phyloP scores from a whole-genome alignment of 2,113 vertebrate genomes.

The Polyodon spathula region DNA sequence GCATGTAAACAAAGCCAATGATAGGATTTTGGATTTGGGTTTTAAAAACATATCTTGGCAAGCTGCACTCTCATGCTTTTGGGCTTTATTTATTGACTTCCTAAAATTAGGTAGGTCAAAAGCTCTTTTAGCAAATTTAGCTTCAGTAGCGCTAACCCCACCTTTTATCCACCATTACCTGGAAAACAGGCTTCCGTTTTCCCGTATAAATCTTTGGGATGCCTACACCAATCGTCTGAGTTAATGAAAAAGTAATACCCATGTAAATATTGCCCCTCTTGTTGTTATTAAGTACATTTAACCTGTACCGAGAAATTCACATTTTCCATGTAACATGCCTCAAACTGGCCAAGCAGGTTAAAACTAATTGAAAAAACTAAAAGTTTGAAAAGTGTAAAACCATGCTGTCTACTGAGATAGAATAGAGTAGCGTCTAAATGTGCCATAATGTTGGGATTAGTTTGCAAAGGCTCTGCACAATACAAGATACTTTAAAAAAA shows the following conservation, averaged over 20 bases:
- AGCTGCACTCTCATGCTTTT: no score
- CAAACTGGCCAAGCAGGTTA: neutral
- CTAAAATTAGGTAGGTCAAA: neutral
- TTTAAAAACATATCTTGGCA: no score
- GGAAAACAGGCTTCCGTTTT: conserved; percentile 61
- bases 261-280: neutral
- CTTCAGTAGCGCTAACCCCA: neutral
- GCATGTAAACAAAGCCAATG: no score
- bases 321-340: neutral
- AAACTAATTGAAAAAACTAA: neutral
- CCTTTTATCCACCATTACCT: conserved; percentile 56
- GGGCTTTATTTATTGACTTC: no score
- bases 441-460: neutral
- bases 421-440: neutral
- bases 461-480: no score
- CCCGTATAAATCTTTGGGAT: conserved; percentile 67
- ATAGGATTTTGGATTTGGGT: no score
- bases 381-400: neutral
- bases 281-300: no score
- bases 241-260: conserved; percentile 50
- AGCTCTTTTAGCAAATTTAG: neutral
- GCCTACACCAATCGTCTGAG: conserved; percentile 69
- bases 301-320: neutral
- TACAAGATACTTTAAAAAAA: no score
- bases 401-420: neutral